Percentiles rank a stretch among this genome's conserved stretches.
These are phyloP conservation scores for Sialia sialis DNA, from an alignment of 2,113 vertebrate species.

Conservation along the genomic window DNA sequence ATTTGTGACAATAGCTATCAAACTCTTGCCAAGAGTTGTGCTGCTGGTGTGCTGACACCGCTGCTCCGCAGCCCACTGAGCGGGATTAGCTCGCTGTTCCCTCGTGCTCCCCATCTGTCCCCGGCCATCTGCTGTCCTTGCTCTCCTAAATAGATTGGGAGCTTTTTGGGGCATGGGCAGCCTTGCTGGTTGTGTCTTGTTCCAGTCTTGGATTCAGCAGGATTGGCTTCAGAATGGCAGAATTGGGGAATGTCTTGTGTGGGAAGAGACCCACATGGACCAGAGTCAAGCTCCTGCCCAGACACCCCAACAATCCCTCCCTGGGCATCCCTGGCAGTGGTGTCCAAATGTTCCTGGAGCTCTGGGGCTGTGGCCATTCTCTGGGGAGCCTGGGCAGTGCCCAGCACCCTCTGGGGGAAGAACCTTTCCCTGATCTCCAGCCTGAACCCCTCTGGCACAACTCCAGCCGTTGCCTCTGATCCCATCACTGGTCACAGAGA, in stretches of 20 bases:
- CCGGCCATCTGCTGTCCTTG: constrained; percentile 53
- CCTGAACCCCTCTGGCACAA: not conserved
- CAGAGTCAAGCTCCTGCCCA: not conserved
- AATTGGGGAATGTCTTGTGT: not conserved
- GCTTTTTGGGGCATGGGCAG: constrained; percentile 1
- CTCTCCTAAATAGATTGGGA: constrained; percentile 3
- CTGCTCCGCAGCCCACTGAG: constrained; percentile 34
- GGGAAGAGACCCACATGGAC: not conserved
- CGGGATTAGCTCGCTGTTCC: constrained; percentile 57
- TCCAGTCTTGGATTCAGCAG: not conserved
- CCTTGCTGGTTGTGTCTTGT: not conserved
- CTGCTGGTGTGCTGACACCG: constrained; percentile 66
- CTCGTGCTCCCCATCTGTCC: constrained; percentile 52
- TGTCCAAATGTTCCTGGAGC: not conserved
- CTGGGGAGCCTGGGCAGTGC: not conserved
- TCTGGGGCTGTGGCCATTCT: not conserved
- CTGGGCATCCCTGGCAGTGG: rapidly evolving
- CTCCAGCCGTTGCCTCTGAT: rapidly evolving
- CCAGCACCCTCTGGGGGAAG: not conserved
- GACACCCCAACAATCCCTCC: rapidly evolving
- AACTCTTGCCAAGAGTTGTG: constrained; percentile 48
- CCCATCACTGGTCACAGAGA: not conserved
- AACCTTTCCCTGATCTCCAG: not conserved
- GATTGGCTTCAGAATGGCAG: not conserved
- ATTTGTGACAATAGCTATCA: constrained; percentile 64